Evolutionary conservation across 2,888 invertebrate species (phyloP).

Genomic region (Theretra japonica): DNA sequence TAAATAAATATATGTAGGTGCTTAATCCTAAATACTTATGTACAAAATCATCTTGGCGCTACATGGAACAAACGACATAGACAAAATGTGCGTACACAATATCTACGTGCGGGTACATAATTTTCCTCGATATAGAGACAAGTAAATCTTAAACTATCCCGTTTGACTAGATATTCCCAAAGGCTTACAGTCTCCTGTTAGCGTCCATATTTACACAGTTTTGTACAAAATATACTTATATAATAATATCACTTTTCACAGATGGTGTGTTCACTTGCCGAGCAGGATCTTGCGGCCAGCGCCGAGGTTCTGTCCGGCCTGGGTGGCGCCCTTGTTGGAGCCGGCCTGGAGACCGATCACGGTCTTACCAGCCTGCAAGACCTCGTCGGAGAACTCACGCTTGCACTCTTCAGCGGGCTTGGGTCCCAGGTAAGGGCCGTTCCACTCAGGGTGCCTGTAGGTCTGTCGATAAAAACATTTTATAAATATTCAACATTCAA

Average conservation of each 20-base stretch:
- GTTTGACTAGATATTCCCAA: conserved; percentile 66
- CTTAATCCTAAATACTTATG: conserved; percentile 77
- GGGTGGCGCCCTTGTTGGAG: conserved; percentile 97
- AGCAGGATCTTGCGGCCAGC: conserved; percentile 95
- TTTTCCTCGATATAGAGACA: conserved; percentile 49
- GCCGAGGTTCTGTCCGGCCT: conserved; percentile 95
- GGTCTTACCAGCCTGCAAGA: conserved; percentile 93
- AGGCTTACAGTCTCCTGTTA: conserved; percentile 69
- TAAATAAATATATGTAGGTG: conserved; percentile 58
- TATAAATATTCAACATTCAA: background rate
- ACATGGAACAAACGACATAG: conserved; percentile 67
- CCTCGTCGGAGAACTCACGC: conserved; percentile 97
- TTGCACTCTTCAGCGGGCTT: conserved; percentile 97
- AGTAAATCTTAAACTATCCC: conserved; percentile 57
- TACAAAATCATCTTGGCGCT: conserved; percentile 75
- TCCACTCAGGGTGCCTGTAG: conserved; percentile 93
- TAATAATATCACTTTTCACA: conserved; percentile 78
- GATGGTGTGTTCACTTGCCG: conserved; percentile 89
- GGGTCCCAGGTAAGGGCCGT: conserved; percentile 95
- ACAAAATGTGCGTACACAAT: conserved; percentile 47
- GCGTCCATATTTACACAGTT: conserved; percentile 72
- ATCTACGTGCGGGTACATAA: conserved; percentile 39
- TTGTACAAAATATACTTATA: conserved; percentile 78
- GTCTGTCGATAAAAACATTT: conserved; percentile 82
- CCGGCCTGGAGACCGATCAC: conserved; percentile 98